Conservation (phyloP, 2,888 invertebrate species). For the Aphodius sticticus region DNA sequence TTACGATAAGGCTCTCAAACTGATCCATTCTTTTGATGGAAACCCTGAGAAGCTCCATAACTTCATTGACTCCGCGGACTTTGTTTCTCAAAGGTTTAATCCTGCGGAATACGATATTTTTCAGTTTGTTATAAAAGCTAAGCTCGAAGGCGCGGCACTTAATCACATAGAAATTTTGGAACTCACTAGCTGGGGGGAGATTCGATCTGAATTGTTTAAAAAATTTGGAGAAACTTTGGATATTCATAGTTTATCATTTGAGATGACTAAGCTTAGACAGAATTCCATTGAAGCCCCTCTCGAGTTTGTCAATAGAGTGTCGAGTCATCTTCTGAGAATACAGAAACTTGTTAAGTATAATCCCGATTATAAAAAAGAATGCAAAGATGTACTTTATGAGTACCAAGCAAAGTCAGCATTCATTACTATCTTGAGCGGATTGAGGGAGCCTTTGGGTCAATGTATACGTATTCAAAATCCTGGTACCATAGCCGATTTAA, state of each 20-base stretch:
- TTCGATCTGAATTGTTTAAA: background rate
- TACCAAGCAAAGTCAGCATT: conserved; percentile 5
- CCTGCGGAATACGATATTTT: background rate
- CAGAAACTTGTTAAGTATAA: background rate
- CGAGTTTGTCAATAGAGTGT: background rate
- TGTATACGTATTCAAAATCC: background rate
- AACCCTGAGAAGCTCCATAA: background rate
- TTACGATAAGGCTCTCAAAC: background rate
- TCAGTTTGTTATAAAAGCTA: background rate
- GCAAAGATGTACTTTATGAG: background rate
- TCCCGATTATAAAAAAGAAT: background rate
- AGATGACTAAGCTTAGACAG: background rate
- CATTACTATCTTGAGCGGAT: conserved; percentile 9
- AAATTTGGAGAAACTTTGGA: background rate
- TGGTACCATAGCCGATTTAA: background rate
- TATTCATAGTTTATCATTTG: background rate
- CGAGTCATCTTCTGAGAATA: background rate
- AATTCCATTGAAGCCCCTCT: background rate
- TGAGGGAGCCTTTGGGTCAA: background rate
- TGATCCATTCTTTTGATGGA: background rate
- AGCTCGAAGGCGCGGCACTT: background rate
- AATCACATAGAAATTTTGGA: background rate
- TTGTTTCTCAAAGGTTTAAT: background rate
- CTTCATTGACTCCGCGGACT: background rate
- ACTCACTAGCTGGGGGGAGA: background rate